Evolutionary conservation across 2,888 invertebrate genomes (phyloP), one percentile per base, ranked within the genome.

Genomic region (Drosophila nigritarsus): DNA sequence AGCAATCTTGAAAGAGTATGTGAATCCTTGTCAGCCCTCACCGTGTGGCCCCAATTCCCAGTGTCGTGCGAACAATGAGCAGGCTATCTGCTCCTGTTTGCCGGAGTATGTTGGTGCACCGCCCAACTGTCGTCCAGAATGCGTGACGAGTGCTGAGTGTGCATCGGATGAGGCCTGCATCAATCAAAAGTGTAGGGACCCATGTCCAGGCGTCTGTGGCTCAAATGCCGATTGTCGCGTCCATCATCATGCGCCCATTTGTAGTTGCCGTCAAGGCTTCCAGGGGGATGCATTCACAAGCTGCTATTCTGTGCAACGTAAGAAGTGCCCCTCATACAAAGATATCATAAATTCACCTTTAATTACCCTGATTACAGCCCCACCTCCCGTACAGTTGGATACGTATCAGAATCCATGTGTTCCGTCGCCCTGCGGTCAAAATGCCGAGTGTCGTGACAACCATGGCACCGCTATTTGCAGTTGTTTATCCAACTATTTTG

Each of bases 171-270:
- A 94, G 87, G 95, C 96, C 8, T 96, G 96, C 80, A 91, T 95
- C 29, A 94, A 95, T 81, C 94, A 95, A 82, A 95, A 95, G 92
- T 96, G 96, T 83, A 89, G 90, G 8, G 95, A 96, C 91, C 96
- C 96, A 30, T 96, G 96, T 76, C 94, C 94, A 0, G 94, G 94
- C 36, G 93, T 94, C 3, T 95, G 95, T 81, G 95, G 95, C 42
- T 93, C 94, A 61, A 95, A 95, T 83, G 95, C 97, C 6, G 94
- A 95, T 75, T 97, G 97, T 87, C 94, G 95, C 90, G 96, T 96
- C 3, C 94, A 95, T 50, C 96, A 96, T 87, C 97, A 97, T 91
- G 95, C 95, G 75, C 97, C 97, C 1, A 95, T 96, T 77, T 97
- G 97, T 91, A 95, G 94, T 63, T 97, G 97, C 90, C 94, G 94